These are phyloP conservation scores for Leuciscus idus DNA, from an alignment of 2,113 vertebrate species.

Conservation along the genomic window DNA sequence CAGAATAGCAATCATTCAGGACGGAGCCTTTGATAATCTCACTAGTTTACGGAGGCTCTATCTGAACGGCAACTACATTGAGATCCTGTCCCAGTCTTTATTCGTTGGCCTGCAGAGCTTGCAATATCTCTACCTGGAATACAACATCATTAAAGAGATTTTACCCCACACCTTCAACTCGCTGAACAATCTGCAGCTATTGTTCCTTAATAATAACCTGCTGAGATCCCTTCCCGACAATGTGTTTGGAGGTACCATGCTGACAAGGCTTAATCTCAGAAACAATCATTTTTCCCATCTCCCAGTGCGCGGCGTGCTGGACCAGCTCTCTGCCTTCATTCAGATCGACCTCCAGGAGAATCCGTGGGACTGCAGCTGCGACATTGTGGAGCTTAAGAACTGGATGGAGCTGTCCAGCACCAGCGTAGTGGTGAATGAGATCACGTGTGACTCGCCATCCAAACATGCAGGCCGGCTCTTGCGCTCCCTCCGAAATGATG, in stretches of 20 bases:
- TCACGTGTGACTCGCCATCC: slow-evolving; percentile 93
- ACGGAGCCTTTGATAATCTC: slow-evolving; percentile 93
- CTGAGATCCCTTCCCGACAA: slow-evolving; percentile 89
- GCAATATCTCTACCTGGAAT: slow-evolving; percentile 98
- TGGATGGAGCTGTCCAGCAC: slow-evolving; percentile 94
- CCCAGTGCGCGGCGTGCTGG: slow-evolving; percentile 92
- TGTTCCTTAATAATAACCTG: slow-evolving; percentile 98
- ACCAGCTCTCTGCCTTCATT: slow-evolving; percentile 94
- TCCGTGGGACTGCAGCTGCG: slow-evolving; percentile 97
- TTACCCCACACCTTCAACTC: slow-evolving; percentile 88
- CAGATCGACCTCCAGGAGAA: slow-evolving; percentile 99
- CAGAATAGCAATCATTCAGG: slow-evolving; percentile 91
- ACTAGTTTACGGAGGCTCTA: slow-evolving; percentile 94
- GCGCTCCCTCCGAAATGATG: slow-evolving; percentile 90
- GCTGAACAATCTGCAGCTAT: slow-evolving; percentile 89
- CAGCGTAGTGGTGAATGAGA: slow-evolving; percentile 93
- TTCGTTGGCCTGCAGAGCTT: slow-evolving; percentile 90
- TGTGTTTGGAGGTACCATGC: slow-evolving; percentile 89
- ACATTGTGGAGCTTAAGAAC: slow-evolving; percentile 92
- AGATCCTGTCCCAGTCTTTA: slow-evolving; percentile 87
- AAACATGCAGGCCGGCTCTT: slow-evolving; percentile 91
- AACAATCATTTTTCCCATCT: slow-evolving; percentile 97
- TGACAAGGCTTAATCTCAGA: slow-evolving; percentile 93
- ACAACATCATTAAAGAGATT: slow-evolving; percentile 97
- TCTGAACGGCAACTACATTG: slow-evolving; percentile 97